Base-by-base conservation (phyloP, 2,113 vertebrate species). In the Pseudonaja textilis region DNA sequence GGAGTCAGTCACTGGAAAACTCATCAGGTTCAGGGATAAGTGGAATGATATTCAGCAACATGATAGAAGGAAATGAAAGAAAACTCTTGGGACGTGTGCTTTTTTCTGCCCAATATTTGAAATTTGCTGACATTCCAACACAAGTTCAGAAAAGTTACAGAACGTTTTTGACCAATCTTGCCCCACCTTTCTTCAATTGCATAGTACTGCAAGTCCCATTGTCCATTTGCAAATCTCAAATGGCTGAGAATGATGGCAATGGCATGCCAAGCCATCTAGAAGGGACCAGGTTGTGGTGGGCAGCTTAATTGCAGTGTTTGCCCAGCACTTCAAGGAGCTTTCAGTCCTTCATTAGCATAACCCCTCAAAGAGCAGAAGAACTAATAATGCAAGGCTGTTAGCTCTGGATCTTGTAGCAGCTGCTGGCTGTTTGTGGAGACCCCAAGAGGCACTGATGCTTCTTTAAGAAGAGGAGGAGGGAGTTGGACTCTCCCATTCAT, bases 271-370 rank as follows among this genome's bases (percentile, higher is more conserved):
- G 54, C 20, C 50, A 56, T 89, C 88, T 89, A 55, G 1, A 56
- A 20, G 88, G 34, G 18, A 42, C 20, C 74, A 81, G 74, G 74
- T 81, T 81, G 42, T 81, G 6, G 34, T 81, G 34, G 39, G 94
- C 93, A 93, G 87, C 93, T 96, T 26, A 85, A 95, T 93, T 96
- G 90, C 50, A n/a, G 91, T 94, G 95, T 94, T 95, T 95, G 92
- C 91, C 92, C 93, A 96, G 93, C 20, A 39, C 92, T 94, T 91
- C 94, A 96, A 97, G 91, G 57, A 94, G 94, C 89, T 96, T 96
- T 96, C 96, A 87, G 47, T n/a, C 91, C 61, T 61, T n/a, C 85
- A 96, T 96, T 96, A 95, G 90, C 94, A 94, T 89, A 93, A 91
- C 29, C 59, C 0, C 57, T 90, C 94, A 95, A 96, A 95, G 95